Evolutionary conservation across 2,888 invertebrate genomes (phyloP).

Genomic region (Epinotia demarniana): DNA sequence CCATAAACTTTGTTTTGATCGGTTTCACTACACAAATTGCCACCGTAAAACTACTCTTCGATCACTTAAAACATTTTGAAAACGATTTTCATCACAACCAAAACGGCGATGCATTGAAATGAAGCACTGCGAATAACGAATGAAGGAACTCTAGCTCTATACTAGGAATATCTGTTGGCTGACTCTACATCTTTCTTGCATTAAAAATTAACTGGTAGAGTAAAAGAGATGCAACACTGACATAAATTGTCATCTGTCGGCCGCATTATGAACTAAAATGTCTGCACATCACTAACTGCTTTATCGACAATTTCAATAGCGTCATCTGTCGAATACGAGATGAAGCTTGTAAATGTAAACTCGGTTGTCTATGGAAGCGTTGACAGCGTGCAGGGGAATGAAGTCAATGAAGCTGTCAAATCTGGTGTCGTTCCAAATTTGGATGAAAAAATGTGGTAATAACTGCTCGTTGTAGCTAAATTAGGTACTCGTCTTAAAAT

Average conservation of each 20-base stretch:
- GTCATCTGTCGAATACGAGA: constrained; percentile 20
- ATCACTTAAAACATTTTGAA: constrained; percentile 42
- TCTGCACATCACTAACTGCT: constrained; percentile 49
- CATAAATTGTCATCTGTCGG: constrained; percentile 47
- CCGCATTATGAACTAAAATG: constrained; percentile 36
- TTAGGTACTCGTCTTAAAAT: no score
- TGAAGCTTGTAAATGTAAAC: not conserved
- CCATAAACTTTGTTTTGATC: constrained; percentile 55
- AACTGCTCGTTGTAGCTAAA: no score
- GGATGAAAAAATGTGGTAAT: no score
- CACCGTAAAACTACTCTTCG: constrained; percentile 40
- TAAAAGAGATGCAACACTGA: constrained; percentile 49
- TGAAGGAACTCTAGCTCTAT: constrained; percentile 64
- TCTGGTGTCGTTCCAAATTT: not conserved
- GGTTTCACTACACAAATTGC: constrained; percentile 48
- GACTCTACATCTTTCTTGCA: constrained; percentile 49
- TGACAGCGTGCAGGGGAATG: not conserved
- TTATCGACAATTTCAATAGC: constrained; percentile 50
- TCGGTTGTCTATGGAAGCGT: constrained; percentile 13
- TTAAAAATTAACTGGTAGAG: constrained; percentile 48
- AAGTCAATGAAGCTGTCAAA: constrained; percentile 1
- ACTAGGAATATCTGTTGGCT: constrained; percentile 46
- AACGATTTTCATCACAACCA: constrained; percentile 46
- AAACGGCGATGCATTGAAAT: constrained; percentile 47
- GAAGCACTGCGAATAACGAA: constrained; percentile 75